These are phyloP conservation scores for Teleogryllus oceanicus DNA, from an alignment of 2,888 invertebrate species.

Conservation along the genomic window DNA sequence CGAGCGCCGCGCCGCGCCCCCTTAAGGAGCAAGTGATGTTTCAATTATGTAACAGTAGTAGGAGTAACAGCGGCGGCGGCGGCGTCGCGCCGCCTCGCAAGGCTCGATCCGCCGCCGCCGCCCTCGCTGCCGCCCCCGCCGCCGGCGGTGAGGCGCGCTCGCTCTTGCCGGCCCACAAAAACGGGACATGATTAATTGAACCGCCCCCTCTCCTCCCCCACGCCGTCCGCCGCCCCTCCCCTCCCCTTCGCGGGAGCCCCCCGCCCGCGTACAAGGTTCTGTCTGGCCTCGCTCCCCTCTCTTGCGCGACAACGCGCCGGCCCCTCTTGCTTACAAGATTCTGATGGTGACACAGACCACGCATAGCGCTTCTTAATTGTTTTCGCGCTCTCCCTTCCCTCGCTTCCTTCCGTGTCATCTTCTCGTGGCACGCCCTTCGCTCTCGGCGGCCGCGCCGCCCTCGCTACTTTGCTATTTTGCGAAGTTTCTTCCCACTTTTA, in stretches of 20 bases:
- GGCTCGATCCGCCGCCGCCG: neutral
- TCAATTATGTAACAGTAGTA: conserved; percentile 31
- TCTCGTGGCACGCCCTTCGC: neutral
- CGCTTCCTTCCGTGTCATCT: conserved; percentile 4
- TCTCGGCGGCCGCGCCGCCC: neutral
- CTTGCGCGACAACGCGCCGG: neutral
- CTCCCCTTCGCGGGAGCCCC: no score
- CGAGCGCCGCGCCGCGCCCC: neutral
- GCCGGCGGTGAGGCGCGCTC: neutral
- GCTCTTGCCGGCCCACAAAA: conserved; percentile 6
- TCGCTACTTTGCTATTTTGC: neutral
- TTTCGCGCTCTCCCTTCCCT: conserved; percentile 20
- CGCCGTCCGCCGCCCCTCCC: neutral
- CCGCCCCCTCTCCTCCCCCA: neutral
- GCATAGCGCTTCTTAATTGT: conserved; percentile 29
- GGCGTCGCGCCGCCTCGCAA: neutral
- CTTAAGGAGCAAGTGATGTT: conserved; percentile 30
- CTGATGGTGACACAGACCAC: conserved; percentile 18
- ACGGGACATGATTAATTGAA: neutral
- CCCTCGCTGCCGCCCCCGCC: no score
- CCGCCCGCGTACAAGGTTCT: no score
- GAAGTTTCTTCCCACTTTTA: conserved; percentile 10
- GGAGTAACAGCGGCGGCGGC: neutral
- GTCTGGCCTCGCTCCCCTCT: neutral
- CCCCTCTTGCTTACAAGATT: conserved; percentile 10